Percentiles rank a stretch among this genome's conserved stretches.
These are phyloP conservation scores for Solea senegalensis DNA, from an alignment of 2,113 vertebrate species.

Conservation along the genomic window DNA sequence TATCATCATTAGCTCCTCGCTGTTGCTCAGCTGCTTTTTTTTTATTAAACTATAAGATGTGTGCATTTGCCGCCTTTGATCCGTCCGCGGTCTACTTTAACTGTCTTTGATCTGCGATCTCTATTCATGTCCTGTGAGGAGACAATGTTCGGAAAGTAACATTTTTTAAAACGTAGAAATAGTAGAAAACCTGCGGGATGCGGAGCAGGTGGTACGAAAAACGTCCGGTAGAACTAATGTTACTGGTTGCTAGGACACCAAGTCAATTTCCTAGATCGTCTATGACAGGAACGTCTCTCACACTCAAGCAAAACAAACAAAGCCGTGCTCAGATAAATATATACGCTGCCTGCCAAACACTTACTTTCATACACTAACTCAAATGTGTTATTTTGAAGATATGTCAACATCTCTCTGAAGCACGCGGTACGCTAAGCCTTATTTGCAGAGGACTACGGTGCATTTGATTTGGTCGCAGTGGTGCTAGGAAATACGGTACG, in stretches of 20 bases:
- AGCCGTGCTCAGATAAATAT: not conserved
- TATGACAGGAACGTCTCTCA: not conserved
- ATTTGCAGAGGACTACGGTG: not conserved
- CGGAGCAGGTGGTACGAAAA: too few species aligned
- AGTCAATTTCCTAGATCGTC: slow-evolving; percentile 20
- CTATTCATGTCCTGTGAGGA: too few species aligned
- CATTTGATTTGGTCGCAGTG: not conserved
- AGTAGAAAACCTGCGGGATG: too few species aligned
- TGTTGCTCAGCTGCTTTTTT: too few species aligned
- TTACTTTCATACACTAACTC: not conserved
- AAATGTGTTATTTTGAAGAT: not conserved
- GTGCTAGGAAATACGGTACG: slow-evolving; percentile 1
- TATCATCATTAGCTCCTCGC: slow-evolving; percentile 22
- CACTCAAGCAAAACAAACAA: not conserved
- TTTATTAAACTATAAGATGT: too few species aligned
- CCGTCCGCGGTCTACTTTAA: too few species aligned
- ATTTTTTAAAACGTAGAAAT: not conserved
- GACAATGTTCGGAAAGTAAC: too few species aligned
- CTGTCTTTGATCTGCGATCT: too few species aligned
- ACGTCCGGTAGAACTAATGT: not conserved
- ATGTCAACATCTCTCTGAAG: fast-evolving
- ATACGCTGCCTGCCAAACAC: not conserved
- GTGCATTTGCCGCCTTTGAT: too few species aligned
- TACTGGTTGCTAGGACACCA: slow-evolving; percentile 59
- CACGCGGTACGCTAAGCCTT: too few species aligned